These are phyloP conservation scores for Rafetus swinhoei DNA, from an alignment of 2,113 vertebrate species.

Conservation along the genomic window DNA sequence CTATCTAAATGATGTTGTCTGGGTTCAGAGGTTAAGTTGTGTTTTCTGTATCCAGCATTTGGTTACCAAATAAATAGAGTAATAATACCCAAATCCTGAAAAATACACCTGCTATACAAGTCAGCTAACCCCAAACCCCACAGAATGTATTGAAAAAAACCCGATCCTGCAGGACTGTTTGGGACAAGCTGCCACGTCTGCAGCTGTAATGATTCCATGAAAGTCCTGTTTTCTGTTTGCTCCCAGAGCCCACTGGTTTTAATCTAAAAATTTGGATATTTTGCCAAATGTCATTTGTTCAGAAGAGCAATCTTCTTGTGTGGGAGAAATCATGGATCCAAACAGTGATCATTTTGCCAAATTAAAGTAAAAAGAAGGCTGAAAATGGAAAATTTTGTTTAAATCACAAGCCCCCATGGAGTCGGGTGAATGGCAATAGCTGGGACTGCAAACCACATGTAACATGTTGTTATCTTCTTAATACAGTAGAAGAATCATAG, in stretches of 20 bases:
- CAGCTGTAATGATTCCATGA: background rate
- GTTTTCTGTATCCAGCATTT: background rate
- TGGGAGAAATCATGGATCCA: background rate
- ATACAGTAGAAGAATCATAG: too few relatives aligned
- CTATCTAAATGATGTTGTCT: background rate
- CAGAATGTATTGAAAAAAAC: background rate
- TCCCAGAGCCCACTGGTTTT: background rate
- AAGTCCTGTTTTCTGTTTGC: background rate
- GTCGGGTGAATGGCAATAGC: background rate
- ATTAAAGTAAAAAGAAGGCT: background rate
- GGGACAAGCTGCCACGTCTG: background rate
- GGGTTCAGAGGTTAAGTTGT: background rate
- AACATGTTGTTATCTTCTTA: background rate
- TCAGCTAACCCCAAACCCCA: background rate
- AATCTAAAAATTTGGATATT: background rate
- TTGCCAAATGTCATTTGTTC: background rate
- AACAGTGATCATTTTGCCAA: background rate
- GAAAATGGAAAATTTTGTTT: slow-evolving; percentile 5
- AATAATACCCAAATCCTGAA: background rate
- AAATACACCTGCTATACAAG: background rate
- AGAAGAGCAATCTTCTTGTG: background rate
- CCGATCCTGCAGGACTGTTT: background rate
- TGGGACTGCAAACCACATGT: background rate
- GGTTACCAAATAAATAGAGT: background rate
- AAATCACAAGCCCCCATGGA: background rate